Evolutionary conservation across 2,113 vertebrate species (phyloP), one percentile per base, ranked within the genome.

Genomic region (Protomyctophum bolini): DNA sequence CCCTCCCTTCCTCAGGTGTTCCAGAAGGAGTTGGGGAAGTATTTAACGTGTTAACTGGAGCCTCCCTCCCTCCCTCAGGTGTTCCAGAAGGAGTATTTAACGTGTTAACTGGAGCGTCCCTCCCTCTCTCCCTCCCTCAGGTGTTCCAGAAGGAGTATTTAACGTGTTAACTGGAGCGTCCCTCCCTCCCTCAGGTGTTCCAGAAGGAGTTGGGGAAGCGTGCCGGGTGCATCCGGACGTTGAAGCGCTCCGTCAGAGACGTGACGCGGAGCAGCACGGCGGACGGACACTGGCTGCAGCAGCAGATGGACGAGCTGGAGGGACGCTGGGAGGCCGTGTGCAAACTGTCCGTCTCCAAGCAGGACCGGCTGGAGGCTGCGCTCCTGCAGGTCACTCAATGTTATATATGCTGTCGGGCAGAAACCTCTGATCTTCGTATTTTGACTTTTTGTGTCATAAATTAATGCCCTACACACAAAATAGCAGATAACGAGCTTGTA

Each of bases 31-130:
- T 75, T 97, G 72, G 95, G 95, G 7, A 94, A 95, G 80, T n/a
- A n/a, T n/a, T n/a, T n/a, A n/a, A n/a, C n/a, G n/a, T n/a, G n/a
- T n/a, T n/a, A 41, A 41, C 33, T 41, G 33, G 33, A 45, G 5
- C 1, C 8, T n/a, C n/a, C 50, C 45, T 15, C 11, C 72, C 11
- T 62, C 21, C 63, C 2, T 7, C 66, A 97, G 96, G 91, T 87
- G 0, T 97, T 97, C 79, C 96, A 97, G 88, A 95, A 94, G 81
- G 95, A 97, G 83, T 75, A n/a, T n/a, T n/a, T n/a, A n/a, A n/a
- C n/a, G n/a, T n/a, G n/a, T n/a, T n/a, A 41, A 41, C 33, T 41
- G 33, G 33, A 45, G 5, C 1, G 9, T n/a, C n/a, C 50, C n/a
- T n/a, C n/a, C n/a, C n/a, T n/a, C n/a, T n/a, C 45, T 15, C 11